Evolutionary conservation across 2,797 vertebrate genomes (phyloP).

Genomic region (Pseudopleuronectes americanus): DNA sequence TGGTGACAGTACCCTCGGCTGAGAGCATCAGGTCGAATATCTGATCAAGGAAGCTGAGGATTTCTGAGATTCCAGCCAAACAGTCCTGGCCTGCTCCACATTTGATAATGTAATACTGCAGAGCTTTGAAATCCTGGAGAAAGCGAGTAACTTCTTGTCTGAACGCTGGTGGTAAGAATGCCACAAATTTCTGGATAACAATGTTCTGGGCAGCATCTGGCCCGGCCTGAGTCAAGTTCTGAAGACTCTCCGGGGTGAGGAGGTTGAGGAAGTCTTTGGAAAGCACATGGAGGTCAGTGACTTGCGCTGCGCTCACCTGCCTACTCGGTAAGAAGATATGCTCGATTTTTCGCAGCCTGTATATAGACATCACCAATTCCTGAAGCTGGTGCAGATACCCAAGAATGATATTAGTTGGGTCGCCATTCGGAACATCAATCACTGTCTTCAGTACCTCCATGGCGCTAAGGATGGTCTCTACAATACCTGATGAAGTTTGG

Average conservation of each 20-base stretch:
- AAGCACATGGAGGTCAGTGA: constrained; percentile 54
- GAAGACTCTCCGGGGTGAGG: constrained; percentile 60
- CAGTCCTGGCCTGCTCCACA: constrained; percentile 73
- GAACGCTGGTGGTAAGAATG: constrained; percentile 61
- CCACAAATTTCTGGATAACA: constrained; percentile 60
- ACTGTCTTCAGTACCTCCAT: constrained; percentile 66
- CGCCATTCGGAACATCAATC: constrained; percentile 55
- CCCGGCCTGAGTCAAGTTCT: constrained; percentile 63
- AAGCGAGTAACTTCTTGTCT: constrained; percentile 54
- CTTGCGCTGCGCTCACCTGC: constrained; percentile 41
- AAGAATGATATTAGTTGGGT: constrained; percentile 63
- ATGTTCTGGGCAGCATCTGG: constrained; percentile 59
- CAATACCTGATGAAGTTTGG: constrained; percentile 66
- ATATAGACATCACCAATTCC: constrained; percentile 62
- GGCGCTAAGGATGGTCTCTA: constrained; percentile 68
- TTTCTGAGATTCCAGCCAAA: constrained; percentile 57
- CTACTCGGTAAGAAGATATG: constrained; percentile 36
- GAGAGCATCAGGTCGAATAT: constrained; percentile 49
- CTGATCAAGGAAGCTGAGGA: constrained; percentile 69
- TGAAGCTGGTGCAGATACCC: constrained; percentile 73
- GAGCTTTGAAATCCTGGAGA: constrained; percentile 60
- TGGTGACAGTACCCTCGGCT: constrained; percentile 24
- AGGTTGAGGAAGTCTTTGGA: constrained; percentile 67
- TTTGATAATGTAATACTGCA: constrained; percentile 59
- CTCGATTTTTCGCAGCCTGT: constrained; percentile 49